A percentile compares a stretch with the other conserved stretches of the same genome.
Conservation (phyloP, 2,797 vertebrate genomes). For the Syncerus caffer region DNA sequence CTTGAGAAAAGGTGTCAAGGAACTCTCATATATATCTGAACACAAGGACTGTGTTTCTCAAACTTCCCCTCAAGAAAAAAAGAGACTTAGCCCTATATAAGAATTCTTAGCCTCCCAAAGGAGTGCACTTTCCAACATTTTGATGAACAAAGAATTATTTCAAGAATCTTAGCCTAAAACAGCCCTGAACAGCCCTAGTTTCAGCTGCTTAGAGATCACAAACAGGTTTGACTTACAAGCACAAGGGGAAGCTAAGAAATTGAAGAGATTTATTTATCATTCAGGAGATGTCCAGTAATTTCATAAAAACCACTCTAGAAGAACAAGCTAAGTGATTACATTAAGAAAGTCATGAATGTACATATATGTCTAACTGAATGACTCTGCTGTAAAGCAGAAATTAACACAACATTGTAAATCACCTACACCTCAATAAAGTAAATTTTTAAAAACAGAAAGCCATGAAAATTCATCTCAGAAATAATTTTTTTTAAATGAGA, state of each 20-base stretch:
- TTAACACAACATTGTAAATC: neutral
- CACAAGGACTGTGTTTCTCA: neutral
- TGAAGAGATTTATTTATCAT: neutral
- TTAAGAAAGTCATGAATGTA: neutral
- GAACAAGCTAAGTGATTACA: neutral
- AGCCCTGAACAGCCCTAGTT: neutral
- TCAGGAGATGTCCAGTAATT: neutral
- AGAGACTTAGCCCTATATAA: neutral
- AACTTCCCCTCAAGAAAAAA: neutral
- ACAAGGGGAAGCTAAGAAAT: neutral
- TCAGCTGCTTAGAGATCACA: neutral
- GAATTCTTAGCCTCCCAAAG: neutral
- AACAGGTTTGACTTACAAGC: neutral
- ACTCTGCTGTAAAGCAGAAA: neutral
- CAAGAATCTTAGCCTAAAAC: neutral
- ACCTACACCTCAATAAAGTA: neutral
- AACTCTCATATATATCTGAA: neutral
- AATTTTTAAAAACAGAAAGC: neutral
- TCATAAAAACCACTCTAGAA: neutral
- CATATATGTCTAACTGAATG: neutral
- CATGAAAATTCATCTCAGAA: neutral
- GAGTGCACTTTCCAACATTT: neutral
- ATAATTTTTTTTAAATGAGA: neutral
- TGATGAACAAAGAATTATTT: neutral
- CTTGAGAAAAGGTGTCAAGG: neutral